A percentile compares a stretch with the other conserved stretches of the same genome.
phyloP scores from a whole-genome alignment of 1,140 invertebrate species.

The Zaprionus inermis region DNA sequence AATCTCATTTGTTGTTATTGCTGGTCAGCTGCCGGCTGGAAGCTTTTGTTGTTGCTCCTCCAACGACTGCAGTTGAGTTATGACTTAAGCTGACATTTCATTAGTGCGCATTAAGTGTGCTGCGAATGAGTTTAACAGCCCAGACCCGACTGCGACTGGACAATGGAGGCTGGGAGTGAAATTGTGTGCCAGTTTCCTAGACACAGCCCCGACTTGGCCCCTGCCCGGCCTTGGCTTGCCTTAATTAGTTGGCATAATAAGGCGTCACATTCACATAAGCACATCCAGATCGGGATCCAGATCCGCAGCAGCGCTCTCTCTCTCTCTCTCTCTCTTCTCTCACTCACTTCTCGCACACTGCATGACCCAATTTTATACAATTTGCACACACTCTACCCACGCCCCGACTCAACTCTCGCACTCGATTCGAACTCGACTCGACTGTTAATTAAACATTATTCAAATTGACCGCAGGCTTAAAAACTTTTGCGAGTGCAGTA shows the following conservation, averaged over 20 bases:
- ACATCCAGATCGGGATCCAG: conserved; percentile 8
- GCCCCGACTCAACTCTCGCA: background rate
- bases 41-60: conserved; percentile 29
- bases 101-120: conserved; percentile 82
- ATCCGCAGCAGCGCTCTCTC: conserved; percentile 5
- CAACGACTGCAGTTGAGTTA: conserved; percentile 73
- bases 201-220: background rate
- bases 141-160: conserved; percentile 34
- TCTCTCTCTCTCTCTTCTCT: no score
- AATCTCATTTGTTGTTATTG: conserved; percentile 48
- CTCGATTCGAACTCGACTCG: conserved; percentile 6
- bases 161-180: conserved; percentile 9
- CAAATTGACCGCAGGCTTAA: conserved; percentile 59
- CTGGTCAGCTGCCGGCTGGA: background rate
- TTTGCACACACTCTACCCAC: conserved; percentile 30
- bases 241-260: conserved; percentile 47
- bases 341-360: background rate
- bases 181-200: conserved; percentile 19
- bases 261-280: conserved; percentile 32
- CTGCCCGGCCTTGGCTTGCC: conserved; percentile 13
- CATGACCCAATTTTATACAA: conserved; percentile 38
- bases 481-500: conserved; percentile 49
- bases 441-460: conserved; percentile 74
- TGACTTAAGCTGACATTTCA: conserved; percentile 84
- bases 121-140: conserved; percentile 72